Base-by-base conservation (phyloP, 2,113 vertebrate genomes). In the Pantherophis guttatus region DNA sequence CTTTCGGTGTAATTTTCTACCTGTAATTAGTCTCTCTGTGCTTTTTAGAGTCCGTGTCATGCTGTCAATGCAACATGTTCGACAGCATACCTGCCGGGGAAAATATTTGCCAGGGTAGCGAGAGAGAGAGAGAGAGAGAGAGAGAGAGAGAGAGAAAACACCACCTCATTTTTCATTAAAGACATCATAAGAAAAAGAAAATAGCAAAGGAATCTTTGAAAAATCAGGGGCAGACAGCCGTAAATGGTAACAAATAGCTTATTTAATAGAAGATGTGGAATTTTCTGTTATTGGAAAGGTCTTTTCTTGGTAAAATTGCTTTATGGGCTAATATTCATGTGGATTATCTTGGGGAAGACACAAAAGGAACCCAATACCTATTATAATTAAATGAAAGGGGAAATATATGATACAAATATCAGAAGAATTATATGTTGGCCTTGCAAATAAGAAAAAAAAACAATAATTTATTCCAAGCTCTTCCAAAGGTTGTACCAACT, bases 11-110 rank as follows among this genome's bases (percentile, higher is more conserved):
- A 55, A 94, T 97, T 97, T 97, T 96, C 96, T 95, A 94, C 94
- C 97, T 93, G 95, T 98, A 98, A 98, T 98, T 98, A 98, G 97
- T 98, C 97, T 98, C 98, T 97, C 97, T 97, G 97, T 97, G 98
- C 97, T 96, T 98, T 97, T 97, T 95, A 97, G 96, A 85, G 95
- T 96, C 92, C 10, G 93, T 96, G 97, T 97, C 97, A 95, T 96
- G 97, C 96, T 95, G 98, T 94, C 97, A 97, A 94, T 95, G 97
- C 97, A 97, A 95, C 97, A 89, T 96, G 97, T 97, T 97, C 93
- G 91, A 97, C 97, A 97, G 97, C 94, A 65, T 96, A 97, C 97
- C 97, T 97, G 97, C 96, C 87, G 96, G 97, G 97, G 96, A 94
- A 88, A 93, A 92, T 91, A 94, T 94, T 95, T 96, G 90, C 97